Percentiles rank a stretch among this genome's conserved stretches.
phyloP scores from a whole-genome alignment of 2,113 vertebrate species.

The Cryptomyrus ogoouensis region DNA sequence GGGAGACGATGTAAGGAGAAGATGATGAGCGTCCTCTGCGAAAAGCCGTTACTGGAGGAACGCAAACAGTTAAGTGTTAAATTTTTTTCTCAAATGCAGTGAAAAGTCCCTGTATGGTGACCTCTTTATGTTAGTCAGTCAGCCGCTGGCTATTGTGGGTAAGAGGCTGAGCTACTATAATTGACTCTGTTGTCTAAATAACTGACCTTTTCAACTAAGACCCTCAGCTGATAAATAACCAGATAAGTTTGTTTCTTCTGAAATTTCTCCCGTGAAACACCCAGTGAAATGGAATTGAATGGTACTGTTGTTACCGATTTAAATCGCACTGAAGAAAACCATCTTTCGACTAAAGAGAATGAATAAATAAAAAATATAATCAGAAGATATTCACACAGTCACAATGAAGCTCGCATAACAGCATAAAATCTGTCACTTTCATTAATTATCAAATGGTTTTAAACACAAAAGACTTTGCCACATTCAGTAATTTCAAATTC shows the following conservation, averaged over 20 bases:
- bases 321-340: not conserved
- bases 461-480: not conserved
- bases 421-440: not conserved
- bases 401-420: not conserved
- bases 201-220: not conserved
- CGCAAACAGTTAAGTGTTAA: conserved; percentile 62
- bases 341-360: not conserved
- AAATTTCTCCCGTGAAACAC: not conserved
- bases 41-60: conserved; percentile 58
- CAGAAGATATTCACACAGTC: not conserved
- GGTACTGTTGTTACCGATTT: not conserved
- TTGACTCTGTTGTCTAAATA: not conserved
- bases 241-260: not conserved
- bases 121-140: not conserved
- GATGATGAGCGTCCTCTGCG: conserved; percentile 81
- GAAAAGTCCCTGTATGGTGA: not conserved
- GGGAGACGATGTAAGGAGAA: conserved; percentile 90
- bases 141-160: not conserved
- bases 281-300: not conserved
- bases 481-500: not conserved
- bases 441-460: conserved; percentile 5
- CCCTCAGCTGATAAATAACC: not conserved
- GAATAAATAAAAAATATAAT: not conserved
- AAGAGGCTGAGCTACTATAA: not conserved
- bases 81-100: not conserved